These are phyloP conservation scores for Balaeniceps rex DNA, from an alignment of 2,113 vertebrate species.

Conservation along the genomic window DNA sequence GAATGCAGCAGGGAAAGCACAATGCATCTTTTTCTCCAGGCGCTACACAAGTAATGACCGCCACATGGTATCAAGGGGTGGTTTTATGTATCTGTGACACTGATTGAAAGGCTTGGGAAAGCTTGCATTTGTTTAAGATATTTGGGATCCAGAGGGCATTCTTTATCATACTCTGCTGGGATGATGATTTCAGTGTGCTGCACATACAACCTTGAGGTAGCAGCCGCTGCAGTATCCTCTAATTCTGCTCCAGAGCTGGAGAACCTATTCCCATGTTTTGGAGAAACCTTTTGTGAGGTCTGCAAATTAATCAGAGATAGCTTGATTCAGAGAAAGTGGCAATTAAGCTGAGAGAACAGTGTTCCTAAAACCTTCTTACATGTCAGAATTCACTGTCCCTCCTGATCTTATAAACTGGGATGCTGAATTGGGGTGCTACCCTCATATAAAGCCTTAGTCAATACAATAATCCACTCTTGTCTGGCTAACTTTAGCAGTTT, in stretches of 20 bases:
- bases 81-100: neutral
- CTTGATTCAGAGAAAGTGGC: neutral
- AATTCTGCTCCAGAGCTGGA: neutral
- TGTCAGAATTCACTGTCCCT: neutral
- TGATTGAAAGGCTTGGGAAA: neutral
- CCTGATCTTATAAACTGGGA: neutral
- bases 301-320: neutral
- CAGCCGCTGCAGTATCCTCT: neutral
- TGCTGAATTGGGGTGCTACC: neutral
- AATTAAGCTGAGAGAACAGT: neutral
- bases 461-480: neutral
- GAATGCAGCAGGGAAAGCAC: neutral
- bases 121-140: conserved; percentile 5
- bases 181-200: neutral
- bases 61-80: neutral
- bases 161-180: neutral
- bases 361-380: neutral
- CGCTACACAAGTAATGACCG: neutral
- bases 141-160: neutral
- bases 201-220: neutral
- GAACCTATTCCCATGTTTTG: neutral
- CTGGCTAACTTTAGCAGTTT: neutral
- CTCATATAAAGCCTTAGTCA: neutral
- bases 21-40: neutral
- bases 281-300: neutral